Percentiles rank a stretch among this genome's conserved stretches.
phyloP scores from a whole-genome alignment of 2,797 vertebrate species.

The Myotis findleyi region DNA sequence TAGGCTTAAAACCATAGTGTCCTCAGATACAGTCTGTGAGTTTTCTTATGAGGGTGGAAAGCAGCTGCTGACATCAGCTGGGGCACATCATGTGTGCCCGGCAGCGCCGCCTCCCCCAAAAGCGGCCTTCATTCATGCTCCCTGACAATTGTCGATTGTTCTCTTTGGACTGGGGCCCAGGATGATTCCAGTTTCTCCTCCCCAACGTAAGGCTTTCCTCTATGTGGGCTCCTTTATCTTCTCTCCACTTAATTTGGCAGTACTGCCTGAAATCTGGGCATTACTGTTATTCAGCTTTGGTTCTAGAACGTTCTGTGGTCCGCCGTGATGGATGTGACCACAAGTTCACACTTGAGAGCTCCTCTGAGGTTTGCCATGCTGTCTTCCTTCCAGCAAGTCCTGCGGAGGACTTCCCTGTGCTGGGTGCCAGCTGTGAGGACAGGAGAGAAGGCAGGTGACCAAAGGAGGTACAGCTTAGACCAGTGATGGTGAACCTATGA shows the following conservation, averaged over 20 bases:
- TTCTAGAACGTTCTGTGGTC: constrained; percentile 64
- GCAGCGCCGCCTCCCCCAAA: neutral
- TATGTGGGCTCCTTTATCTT: constrained; percentile 4
- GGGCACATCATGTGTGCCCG: neutral
- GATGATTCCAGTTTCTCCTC: constrained; percentile 33
- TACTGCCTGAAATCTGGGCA: neutral
- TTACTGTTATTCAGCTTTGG: neutral
- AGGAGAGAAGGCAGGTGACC: neutral
- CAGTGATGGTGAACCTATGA: too few relatives aligned
- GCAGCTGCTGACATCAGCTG: neutral
- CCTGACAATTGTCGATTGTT: neutral
- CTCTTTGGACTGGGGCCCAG: neutral
- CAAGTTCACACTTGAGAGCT: neutral
- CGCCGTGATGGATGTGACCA: neutral
- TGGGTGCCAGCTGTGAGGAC: neutral
- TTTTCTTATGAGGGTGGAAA: neutral
- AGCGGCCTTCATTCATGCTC: neutral
- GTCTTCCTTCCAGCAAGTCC: neutral
- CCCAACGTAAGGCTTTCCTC: neutral
- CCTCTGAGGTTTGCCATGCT: neutral
- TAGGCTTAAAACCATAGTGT: neutral
- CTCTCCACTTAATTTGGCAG: neutral
- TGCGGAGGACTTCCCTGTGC: neutral
- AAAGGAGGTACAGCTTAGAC: neutral
- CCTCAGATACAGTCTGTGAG: neutral